Evolutionary conservation across 2,113 vertebrate genomes (phyloP).

Genomic region (Misgurnus mizolepis): DNA sequence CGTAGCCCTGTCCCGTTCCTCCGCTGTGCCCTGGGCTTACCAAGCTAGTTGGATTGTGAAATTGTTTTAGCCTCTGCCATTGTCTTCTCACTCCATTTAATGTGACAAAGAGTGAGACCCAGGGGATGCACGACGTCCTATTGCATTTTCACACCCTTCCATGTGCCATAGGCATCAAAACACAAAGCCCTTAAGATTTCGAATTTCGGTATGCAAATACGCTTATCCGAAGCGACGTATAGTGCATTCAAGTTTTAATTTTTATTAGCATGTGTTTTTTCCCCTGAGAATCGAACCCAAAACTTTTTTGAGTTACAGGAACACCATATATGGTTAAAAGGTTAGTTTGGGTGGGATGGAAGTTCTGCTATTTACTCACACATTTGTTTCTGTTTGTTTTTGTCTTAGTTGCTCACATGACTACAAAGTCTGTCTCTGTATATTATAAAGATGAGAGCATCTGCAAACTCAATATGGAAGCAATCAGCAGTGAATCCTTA

Average conservation of each 20-base stretch:
- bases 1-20: constrained; percentile 16
- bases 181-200: not conserved
- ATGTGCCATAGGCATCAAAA: not conserved
- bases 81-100: constrained; percentile 20
- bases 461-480: constrained; percentile 73
- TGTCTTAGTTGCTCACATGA: constrained; percentile 3
- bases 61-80: constrained; percentile 21
- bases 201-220: not conserved
- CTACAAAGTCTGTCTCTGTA: not conserved
- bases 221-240: not conserved
- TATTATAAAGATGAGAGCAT: constrained; percentile 55
- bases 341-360: too few species aligned
- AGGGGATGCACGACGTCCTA: constrained; percentile 3
- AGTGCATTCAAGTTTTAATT: too few species aligned
- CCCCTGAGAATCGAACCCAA: too few species aligned
- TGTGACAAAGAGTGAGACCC: constrained; percentile 15
- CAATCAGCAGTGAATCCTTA: constrained; percentile 72
- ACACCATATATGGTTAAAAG: too few species aligned
- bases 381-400: constrained; percentile 19
- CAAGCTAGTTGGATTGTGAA: constrained; percentile 23
- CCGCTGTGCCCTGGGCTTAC: not conserved
- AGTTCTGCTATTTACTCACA: too few species aligned
- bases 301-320: too few species aligned
- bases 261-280: too few species aligned
- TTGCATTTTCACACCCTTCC: not conserved